phyloP scores from a whole-genome alignment of 2,113 vertebrate genomes.

The Marmota monax region DNA sequence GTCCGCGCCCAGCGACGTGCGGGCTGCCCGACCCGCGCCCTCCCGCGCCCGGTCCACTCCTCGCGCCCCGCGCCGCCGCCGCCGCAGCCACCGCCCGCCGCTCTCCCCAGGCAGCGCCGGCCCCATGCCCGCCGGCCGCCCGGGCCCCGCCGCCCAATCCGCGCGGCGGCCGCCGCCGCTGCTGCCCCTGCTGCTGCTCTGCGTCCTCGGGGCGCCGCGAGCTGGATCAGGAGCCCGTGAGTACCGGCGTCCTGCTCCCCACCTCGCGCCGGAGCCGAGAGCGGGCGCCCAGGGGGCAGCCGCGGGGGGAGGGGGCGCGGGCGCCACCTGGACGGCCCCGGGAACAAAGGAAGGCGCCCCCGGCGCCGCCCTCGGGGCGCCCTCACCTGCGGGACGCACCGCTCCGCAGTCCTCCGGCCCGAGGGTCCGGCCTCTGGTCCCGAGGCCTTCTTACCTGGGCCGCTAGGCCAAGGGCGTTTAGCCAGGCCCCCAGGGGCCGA shows the following conservation, averaged over 20 bases:
- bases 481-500: neutral
- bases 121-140: conserved; percentile 74
- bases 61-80: neutral
- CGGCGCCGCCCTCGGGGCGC: conserved; percentile 70
- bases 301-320: conserved; percentile 69
- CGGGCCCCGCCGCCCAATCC: conserved; percentile 73
- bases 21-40: conserved; percentile 72
- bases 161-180: conserved; percentile 75
- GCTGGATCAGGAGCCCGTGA: conserved; percentile 82
- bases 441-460: conserved; percentile 68
- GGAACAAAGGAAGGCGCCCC: conserved; percentile 79
- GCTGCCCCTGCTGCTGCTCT: conserved; percentile 73
- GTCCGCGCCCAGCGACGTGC: conserved; percentile 80
- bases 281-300: conserved; percentile 64
- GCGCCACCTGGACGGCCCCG: conserved; percentile 68
- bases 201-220: conserved; percentile 77
- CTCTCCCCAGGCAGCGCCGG: conserved; percentile 64
- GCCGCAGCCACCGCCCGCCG: conserved; percentile 35
- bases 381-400: conserved; percentile 67
- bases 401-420: neutral
- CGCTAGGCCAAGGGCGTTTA: neutral
- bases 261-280: conserved; percentile 34
- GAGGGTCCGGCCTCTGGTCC: conserved; percentile 15
- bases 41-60: conserved; percentile 22
- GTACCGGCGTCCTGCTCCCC: conserved; percentile 69